These are phyloP conservation scores for Centroberyx gerrardi DNA, from an alignment of 2,797 vertebrate genomes.

Conservation along the genomic window DNA sequence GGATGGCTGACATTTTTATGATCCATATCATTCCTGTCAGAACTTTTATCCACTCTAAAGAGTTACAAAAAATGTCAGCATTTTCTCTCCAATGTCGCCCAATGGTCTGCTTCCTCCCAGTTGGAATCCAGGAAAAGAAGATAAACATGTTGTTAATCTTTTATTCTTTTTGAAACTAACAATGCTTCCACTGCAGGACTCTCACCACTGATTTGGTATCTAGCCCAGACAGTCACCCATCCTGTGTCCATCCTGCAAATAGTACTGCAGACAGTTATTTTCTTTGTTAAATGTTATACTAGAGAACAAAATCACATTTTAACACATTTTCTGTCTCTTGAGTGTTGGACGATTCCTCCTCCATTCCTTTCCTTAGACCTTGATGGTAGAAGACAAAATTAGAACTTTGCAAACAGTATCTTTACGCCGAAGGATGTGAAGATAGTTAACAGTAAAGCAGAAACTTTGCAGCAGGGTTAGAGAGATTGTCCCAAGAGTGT, in stretches of 20 bases:
- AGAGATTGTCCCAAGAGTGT: background rate
- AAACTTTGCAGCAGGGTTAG: background rate
- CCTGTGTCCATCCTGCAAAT: too few relatives aligned
- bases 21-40: slow-evolving; percentile 17
- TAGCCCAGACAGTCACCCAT: too few relatives aligned
- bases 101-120: background rate
- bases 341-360: background rate
- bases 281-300: slow-evolving; percentile 1
- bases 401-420: too few relatives aligned
- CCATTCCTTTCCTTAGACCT: background rate
- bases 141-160: background rate
- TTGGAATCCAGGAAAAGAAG: background rate
- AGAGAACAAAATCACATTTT: background rate
- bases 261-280: background rate
- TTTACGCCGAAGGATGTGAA: too few relatives aligned
- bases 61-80: slow-evolving; percentile 18
- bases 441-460: background rate
- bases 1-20: background rate
- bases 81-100: background rate
- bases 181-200: too few relatives aligned
- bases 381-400: background rate
- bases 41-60: background rate
- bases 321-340: background rate
- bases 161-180: background rate
- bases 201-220: too few relatives aligned